Conservation (phyloP, 2,113 vertebrate species). For the Lates calcarifer region DNA sequence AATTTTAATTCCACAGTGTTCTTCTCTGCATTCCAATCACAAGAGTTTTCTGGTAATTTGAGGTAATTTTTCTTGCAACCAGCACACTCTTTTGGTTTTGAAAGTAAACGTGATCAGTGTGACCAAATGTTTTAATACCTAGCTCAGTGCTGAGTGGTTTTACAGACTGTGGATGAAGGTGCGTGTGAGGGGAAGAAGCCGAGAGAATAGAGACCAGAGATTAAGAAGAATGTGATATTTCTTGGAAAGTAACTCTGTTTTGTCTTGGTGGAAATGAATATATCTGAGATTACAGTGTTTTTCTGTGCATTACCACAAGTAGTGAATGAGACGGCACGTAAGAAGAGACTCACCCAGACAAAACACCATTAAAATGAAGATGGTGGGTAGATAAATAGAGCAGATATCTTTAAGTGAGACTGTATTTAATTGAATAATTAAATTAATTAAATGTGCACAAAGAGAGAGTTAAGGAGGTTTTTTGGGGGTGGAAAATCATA, state of each 20-base stretch:
- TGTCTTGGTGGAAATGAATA: background rate
- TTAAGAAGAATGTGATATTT: conserved; percentile 8
- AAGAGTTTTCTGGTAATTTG: conserved; percentile 44
- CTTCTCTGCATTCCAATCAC: conserved; percentile 39
- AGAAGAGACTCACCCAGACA: too few relatives aligned
- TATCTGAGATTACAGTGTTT: background rate
- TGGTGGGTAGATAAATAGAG: background rate
- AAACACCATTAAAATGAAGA: background rate
- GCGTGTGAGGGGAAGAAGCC: background rate
- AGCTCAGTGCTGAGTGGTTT: conserved; percentile 10
- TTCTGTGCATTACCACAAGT: background rate
- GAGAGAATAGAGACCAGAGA: background rate
- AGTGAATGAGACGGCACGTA: background rate
- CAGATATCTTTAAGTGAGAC: background rate
- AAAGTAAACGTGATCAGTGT: conserved; percentile 42
- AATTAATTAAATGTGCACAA: background rate
- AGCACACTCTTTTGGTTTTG: conserved; percentile 30
- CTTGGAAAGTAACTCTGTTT: conserved; percentile 17
- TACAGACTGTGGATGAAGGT: conserved; percentile 12
- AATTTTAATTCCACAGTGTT: conserved; percentile 58
- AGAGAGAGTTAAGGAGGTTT: background rate
- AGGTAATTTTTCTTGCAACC: conserved; percentile 47
- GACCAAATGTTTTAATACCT: conserved; percentile 16
- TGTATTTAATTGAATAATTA: background rate
- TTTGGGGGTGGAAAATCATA: background rate